Percentiles rank a stretch among this genome's conserved stretches.
Evolutionary conservation across 2,113 vertebrate genomes (phyloP).

Genomic region (Chaetorhynchus papuensis): DNA sequence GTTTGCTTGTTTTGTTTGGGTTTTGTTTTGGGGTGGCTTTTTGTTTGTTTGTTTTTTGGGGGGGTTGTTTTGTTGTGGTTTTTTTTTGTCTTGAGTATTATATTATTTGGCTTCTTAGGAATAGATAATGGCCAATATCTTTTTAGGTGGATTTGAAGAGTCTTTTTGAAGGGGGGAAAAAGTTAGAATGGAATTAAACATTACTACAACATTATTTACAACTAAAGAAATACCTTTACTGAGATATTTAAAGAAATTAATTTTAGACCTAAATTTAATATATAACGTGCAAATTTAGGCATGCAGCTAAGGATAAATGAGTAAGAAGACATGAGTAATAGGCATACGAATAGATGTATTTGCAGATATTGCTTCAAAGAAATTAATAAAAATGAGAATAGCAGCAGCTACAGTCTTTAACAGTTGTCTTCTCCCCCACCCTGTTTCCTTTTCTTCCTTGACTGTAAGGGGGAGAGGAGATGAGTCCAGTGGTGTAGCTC

Average conservation of each 20-base stretch:
- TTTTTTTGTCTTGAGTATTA: not conserved
- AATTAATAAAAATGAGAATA: not conserved
- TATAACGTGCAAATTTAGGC: not conserved
- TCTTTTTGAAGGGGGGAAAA: not conserved
- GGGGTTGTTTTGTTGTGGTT: not conserved
- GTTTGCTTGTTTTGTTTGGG: too few species aligned
- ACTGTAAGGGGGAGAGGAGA: not conserved
- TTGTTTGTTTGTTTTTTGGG: not conserved
- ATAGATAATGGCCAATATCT: not conserved
- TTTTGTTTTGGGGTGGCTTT: too few species aligned
- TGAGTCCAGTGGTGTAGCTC: not conserved
- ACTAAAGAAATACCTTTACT: not conserved
- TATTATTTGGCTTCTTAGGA: not conserved
- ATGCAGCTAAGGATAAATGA: not conserved
- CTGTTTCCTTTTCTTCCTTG: not conserved
- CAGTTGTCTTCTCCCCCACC: accelerated
- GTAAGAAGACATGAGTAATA: not conserved
- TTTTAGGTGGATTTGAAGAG: not conserved
- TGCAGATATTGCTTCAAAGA: not conserved
- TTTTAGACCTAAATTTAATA: not conserved
- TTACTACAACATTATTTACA: not conserved
- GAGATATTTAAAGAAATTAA: not conserved
- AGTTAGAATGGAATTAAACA: not conserved
- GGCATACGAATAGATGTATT: not conserved
- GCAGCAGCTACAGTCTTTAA: not conserved